Conservation (phyloP, 2,888 invertebrate genomes). For the Dexiosoma caninum region DNA sequence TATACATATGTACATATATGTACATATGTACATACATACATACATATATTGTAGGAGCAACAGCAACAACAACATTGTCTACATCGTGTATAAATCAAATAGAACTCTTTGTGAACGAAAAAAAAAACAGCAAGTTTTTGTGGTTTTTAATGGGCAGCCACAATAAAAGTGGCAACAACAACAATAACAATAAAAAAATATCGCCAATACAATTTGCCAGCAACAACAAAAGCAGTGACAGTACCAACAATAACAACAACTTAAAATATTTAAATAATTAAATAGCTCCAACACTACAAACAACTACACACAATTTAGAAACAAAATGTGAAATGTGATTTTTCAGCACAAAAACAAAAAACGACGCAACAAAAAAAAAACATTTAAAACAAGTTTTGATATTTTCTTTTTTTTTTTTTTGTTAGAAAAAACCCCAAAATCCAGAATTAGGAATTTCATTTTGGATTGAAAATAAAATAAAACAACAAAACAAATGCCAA, state of each 20-base stretch:
- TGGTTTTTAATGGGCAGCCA: constrained; percentile 55
- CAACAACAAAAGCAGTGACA: constrained; percentile 29
- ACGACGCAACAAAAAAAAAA: constrained; percentile 3
- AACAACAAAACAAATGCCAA: constrained; percentile 26
- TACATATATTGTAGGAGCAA: too few relatives aligned
- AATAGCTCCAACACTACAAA: constrained; percentile 38
- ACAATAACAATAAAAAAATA: constrained; percentile 1
- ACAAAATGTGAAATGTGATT: constrained; percentile 61
- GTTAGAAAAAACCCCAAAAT: constrained; percentile 33
- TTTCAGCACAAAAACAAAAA: constrained; percentile 59
- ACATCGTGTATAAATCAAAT: constrained; percentile 27
- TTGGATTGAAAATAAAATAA: constrained; percentile 35
- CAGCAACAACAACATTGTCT: neutral
- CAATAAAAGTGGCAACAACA: constrained; percentile 9
- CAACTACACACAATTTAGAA: neutral
- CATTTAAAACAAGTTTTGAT: constrained; percentile 57
- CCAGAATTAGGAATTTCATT: constrained; percentile 44
- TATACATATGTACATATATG: neutral
- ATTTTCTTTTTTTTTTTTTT: constrained; percentile 55
- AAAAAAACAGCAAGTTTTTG: constrained; percentile 43
- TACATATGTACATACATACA: neutral
- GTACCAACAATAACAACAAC: constrained; percentile 35
- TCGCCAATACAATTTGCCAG: constrained; percentile 15
- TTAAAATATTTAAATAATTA: constrained; percentile 25
- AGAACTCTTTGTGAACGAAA: constrained; percentile 42